Conservation (phyloP, 2,797 vertebrate genomes). For the Bucorvus abyssinicus region DNA sequence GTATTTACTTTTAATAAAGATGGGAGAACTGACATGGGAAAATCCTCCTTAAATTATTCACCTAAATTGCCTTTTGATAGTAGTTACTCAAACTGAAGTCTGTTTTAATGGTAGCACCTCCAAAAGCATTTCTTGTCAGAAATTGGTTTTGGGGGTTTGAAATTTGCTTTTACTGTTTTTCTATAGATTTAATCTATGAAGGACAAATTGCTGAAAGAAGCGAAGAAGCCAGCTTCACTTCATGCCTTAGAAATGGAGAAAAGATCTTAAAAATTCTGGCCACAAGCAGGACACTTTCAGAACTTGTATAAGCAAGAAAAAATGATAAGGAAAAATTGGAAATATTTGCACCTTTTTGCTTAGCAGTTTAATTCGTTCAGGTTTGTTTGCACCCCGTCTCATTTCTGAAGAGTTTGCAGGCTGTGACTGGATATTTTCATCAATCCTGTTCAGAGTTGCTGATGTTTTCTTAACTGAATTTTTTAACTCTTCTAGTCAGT, state of each 20-base stretch:
- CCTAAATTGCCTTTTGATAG: not conserved
- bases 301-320: not conserved
- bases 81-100: not conserved
- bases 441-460: not conserved
- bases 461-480: not conserved
- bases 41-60: not conserved
- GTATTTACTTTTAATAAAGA: not conserved
- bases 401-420: not conserved
- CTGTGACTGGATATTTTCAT: not conserved
- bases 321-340: not conserved
- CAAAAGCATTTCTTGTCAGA: not conserved
- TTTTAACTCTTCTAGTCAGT: not conserved
- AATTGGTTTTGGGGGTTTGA: not conserved
- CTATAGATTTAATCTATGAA: not conserved
- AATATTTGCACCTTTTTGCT: not conserved
- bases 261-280: not conserved
- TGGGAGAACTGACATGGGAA: not conserved
- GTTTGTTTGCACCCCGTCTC: not conserved
- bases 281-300: not conserved
- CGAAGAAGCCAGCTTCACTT: not conserved
- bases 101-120: not conserved
- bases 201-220: not conserved
- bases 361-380: not conserved
- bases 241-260: not conserved
- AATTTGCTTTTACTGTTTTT: not conserved